Evolutionary conservation across 2,797 vertebrate genomes (phyloP), one percentile per base, ranked within the genome.

Genomic region (Falco cherrug): DNA sequence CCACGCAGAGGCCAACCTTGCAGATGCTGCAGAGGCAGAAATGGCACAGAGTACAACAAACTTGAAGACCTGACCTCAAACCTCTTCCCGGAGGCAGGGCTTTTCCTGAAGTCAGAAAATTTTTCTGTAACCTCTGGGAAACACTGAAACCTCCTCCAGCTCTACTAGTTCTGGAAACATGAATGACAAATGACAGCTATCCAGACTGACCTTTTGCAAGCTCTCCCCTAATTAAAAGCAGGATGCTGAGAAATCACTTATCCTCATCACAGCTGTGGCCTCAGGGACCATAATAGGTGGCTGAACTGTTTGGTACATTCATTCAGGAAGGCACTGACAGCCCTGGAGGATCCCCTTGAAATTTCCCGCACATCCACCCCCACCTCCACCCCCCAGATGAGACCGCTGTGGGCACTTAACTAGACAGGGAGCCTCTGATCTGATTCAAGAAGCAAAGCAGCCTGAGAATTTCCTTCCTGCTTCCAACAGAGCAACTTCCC

Each of bases 171-270:
- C 39, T 25, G 22, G 50, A 50, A 50, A 33, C 4, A 16, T 0
- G 15, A 26, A 37, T 81, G 74, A 65, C 48, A 86, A 83, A 45
- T 18, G 29, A 35, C 22, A 60, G 6, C 15, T 17, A 18, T 28
- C 12, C 60, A 54, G n/a, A 24, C 1, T 39, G 43, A 21, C 37
- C 75, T 75, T 75, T 50, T 37, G 35, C 43, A 81, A 82, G 51
- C 35, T 61, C 31, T 70, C 41, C 47, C 25, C n/a, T 90, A 82
- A 90, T 56, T 85, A 76, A 86, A 76, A 89, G 80, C 50, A 65
- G 41, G 26, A 37, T 48, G 35, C 57, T 26, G 16, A 84, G 59
- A 71, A 67, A 64, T 76, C 59, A 7, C 31, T 73, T 59, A 48
- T 35, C 80, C 37, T 82, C 59, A 25, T 33, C 54, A 37, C 22